A percentile compares a stretch with the other conserved stretches of the same genome.
Conservation (phyloP, 2,797 vertebrate species). For the Morus bassanus region DNA sequence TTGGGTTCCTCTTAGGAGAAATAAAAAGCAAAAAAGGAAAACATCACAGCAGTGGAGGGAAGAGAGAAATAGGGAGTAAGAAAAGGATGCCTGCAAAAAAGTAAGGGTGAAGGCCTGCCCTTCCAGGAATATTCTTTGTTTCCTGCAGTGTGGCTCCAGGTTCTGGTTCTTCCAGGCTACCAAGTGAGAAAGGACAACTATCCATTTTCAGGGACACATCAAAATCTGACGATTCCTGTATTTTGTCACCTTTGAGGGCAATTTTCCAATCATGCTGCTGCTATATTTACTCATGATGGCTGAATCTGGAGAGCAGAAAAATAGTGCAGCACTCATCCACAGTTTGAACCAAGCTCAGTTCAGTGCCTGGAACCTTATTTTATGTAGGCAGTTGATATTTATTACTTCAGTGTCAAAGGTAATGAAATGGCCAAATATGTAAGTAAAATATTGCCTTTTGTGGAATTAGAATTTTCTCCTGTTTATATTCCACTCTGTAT, state of each 20-base stretch:
- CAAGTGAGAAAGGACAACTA: background rate
- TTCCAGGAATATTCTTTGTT: background rate
- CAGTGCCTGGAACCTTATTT: background rate
- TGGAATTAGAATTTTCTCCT: background rate
- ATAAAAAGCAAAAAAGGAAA: background rate
- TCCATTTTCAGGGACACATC: background rate
- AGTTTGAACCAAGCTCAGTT: background rate
- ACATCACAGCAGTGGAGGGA: background rate
- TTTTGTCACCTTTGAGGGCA: conserved; percentile 13
- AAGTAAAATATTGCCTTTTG: background rate
- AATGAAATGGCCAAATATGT: background rate
- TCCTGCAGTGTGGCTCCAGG: background rate
- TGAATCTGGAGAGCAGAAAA: conserved; percentile 11
- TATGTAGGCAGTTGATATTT: background rate
- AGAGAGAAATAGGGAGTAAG: background rate
- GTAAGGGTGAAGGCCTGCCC: background rate
- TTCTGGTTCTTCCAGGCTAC: background rate
- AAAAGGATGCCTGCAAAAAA: background rate
- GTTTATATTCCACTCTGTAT: background rate
- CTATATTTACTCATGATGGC: conserved; percentile 18
- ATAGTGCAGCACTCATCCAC: background rate
- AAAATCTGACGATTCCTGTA: background rate
- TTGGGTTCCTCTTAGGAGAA: background rate
- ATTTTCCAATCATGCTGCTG: background rate
- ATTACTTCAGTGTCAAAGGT: conserved; percentile 11